These are phyloP conservation scores for Cheilosia impressa DNA, from an alignment of 2,888 invertebrate species.

Conservation along the genomic window DNA sequence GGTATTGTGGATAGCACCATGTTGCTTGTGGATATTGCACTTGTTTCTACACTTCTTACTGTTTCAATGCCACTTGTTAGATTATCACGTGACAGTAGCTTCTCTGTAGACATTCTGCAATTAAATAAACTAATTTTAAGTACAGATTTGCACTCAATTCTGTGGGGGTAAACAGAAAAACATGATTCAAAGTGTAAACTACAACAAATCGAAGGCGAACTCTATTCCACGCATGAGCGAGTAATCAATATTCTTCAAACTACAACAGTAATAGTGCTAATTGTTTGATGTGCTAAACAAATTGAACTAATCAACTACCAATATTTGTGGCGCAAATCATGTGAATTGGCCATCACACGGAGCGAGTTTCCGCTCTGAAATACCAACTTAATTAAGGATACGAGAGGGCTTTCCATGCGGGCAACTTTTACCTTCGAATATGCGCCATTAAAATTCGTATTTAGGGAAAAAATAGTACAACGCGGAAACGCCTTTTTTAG, in stretches of 20 bases:
- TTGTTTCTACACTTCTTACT: slow-evolving; percentile 69
- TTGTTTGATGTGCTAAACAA: not conserved
- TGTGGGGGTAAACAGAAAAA: too few species aligned
- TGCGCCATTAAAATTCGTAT: not conserved
- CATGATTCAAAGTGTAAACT: too few species aligned
- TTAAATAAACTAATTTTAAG: slow-evolving; percentile 12
- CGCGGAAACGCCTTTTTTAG: slow-evolving; percentile 37
- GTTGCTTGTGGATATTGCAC: slow-evolving; percentile 68
- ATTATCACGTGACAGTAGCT: slow-evolving; percentile 80
- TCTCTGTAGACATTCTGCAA: slow-evolving; percentile 83
- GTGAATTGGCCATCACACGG: slow-evolving; percentile 5
- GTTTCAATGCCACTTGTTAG: slow-evolving; percentile 58
- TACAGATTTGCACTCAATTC: not conserved
- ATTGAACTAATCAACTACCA: slow-evolving; percentile 14
- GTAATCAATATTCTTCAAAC: not conserved
- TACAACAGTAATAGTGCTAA: slow-evolving; percentile 7
- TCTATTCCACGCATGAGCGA: too few species aligned
- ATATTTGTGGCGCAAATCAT: slow-evolving; percentile 13
- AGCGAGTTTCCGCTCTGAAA: slow-evolving; percentile 3
- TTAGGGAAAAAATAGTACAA: not conserved
- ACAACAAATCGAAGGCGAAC: too few species aligned
- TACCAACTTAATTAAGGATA: slow-evolving; percentile 17
- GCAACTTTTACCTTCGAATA: not conserved
- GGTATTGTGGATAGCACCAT: slow-evolving; percentile 79
- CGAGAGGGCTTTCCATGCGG: not conserved